Evolutionary conservation across 2,797 vertebrate species (phyloP).

Genomic region (Trematocara caparti): DNA sequence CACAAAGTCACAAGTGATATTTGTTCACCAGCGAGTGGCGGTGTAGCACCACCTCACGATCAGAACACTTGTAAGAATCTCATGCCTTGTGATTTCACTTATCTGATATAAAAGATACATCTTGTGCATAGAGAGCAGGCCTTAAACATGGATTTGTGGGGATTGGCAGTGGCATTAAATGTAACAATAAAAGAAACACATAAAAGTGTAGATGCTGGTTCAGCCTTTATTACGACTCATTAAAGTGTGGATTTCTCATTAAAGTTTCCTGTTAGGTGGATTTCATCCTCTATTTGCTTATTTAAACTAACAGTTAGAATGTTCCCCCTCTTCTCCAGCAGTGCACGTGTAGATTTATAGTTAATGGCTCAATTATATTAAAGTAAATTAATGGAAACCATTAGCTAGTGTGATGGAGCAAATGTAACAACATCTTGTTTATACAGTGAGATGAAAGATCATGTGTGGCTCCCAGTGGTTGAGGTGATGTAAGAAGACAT

Average conservation of each 20-base stretch:
- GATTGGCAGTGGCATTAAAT: not conserved
- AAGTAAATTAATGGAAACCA: not conserved
- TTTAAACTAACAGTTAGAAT: not conserved
- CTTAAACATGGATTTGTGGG: not conserved
- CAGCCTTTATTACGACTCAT: not conserved
- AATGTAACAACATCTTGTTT: not conserved
- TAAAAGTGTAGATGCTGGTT: not conserved
- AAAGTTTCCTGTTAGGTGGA: not conserved
- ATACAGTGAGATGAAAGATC: not conserved
- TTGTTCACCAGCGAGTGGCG: slow-evolving; percentile 11
- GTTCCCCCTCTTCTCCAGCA: not conserved
- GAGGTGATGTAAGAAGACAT: not conserved
- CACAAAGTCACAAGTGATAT: not conserved
- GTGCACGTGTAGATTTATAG: not conserved
- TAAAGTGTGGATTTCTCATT: not conserved
- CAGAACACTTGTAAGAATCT: not conserved
- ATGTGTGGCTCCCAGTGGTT: not conserved
- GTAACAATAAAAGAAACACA: not conserved
- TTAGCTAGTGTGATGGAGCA: not conserved
- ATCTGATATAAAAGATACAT: not conserved
- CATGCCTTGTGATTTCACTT: not conserved
- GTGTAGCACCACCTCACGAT: not conserved
- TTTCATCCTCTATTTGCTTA: not conserved
- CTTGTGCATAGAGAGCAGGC: not conserved
- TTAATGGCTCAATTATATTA: not conserved